Evolutionary conservation across 1,140 invertebrate species (phyloP), one percentile per base, ranked within the genome.

Genomic region (Araneus ventricosus): DNA sequence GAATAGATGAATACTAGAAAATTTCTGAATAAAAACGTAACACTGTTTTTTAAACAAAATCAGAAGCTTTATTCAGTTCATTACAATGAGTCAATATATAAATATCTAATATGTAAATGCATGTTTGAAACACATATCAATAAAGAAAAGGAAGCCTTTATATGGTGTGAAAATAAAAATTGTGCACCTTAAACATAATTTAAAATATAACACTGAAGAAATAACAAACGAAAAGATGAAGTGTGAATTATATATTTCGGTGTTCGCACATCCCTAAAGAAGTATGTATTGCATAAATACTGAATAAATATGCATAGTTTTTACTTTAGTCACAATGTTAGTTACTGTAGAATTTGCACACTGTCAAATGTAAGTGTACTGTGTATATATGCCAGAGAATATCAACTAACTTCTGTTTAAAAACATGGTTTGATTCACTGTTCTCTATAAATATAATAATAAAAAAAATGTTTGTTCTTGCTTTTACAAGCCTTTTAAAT

Each of bases 231-330:
- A 75, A 75, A 75, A 34, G 70, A 27, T 67, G 63, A 67, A 87
- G 37, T 87, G 37, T 70, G 88, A 89, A 79, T 80, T 79, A 67
- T n/a, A n/a, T n/a, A n/a, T 84, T 93, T 93, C 91, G 91, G 70
- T 93, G 63, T 93, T 93, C 91, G 91, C 91, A 93, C 91, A 93
- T 93, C 30, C 91, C 91, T 93, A 45, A n/a, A 84, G 75, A 63
- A 30, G 80, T 80, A 82, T 80, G 27, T 34, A 63, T 24, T 88
- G 61, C 37, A 45, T 80, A 63, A 90, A 39, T 79, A 75, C 22
- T 84, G 80, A 39, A 61, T 61, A 91, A 84, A 63, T 91, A 84
- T 63, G 52, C 89, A 91, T 92, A 92, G 90, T 84, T 57, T 92
- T 92, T 86, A 63, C 61, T 92, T 92, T 86, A 86, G 80, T 84